Evolutionary conservation across 2,797 vertebrate genomes (phyloP), one percentile per base, ranked within the genome.

Genomic region (Trematomus bernacchii): DNA sequence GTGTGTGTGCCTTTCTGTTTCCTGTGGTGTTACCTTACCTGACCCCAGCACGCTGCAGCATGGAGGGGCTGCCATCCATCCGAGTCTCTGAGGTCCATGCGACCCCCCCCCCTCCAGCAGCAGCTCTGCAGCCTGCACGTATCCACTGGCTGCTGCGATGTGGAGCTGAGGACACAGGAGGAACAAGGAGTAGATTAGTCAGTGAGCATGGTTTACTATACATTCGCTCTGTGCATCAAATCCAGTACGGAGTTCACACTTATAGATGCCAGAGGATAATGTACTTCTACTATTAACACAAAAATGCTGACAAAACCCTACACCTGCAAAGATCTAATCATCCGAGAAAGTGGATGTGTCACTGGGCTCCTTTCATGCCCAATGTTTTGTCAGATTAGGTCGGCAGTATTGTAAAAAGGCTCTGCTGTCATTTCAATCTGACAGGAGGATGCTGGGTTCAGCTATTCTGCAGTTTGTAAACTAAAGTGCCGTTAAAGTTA

Each of bases 1-100:
- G 23, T 30, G 11, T 8, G 33, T 37, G 33, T 1, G 13, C 51
- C 61, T 55, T 69, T 82, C 53, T 42, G 65, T 71, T 78, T 83
- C 74, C 75, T 78, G 80, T 73, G 66, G 43, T 50, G 85, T 75
- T 82, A 94, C 96, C 94, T 96, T 74, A 99, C 98, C 96, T 99
- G 98, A 89, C 98, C 98, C 98, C 98, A 99, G 94, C 98, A 99
- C 4, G 97, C 97, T 40, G 98, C 98, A 14, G 98, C 98, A 0
- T 99, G 98, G 63, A 99, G 95, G 18, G 98, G 97, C 88, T 99
- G 97, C 98, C 98, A 99, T 80, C 97, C 96, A 2, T 99, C 98
- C 61, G 94, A 94, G 89, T 99, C 98, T 76, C 95, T 96, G 58
- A 97, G 85, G 71, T 99, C 97, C 90, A 97, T 94, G 16, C 93